Evolutionary conservation across 2,113 vertebrate species (phyloP).

Genomic region (Ochotona curzoniae): DNA sequence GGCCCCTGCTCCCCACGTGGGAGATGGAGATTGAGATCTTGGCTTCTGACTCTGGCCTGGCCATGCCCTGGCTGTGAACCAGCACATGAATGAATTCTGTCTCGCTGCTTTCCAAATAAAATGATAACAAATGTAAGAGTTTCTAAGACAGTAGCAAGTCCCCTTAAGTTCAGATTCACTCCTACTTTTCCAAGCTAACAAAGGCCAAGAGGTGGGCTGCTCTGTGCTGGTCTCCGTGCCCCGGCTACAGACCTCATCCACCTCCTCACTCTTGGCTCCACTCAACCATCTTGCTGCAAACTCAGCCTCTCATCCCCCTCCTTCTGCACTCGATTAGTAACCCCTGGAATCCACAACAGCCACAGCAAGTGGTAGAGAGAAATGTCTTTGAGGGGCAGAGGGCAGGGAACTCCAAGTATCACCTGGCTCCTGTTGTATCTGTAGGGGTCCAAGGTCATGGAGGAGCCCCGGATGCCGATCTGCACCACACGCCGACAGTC

Average conservation of each 20-base stretch:
- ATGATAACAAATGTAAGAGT: no score
- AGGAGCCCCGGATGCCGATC: slow-evolving; percentile 93
- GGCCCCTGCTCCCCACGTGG: no score
- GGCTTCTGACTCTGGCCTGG: no score
- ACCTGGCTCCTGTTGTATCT: slow-evolving; percentile 92
- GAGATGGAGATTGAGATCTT: no score
- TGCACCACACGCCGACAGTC: slow-evolving; percentile 93
- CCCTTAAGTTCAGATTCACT: background rate
- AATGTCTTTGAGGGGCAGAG: fast-evolving
- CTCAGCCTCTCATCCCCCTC: background rate
- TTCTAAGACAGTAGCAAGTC: background rate
- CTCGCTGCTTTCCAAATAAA: no score
- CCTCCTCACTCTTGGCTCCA: background rate
- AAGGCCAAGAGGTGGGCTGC: background rate
- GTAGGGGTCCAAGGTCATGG: slow-evolving; percentile 87
- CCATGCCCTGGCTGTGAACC: no score
- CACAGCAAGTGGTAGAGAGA: fast-evolving
- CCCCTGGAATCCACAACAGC: background rate
- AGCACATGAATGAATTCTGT: no score
- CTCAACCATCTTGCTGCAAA: background rate
- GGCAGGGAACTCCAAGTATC: fast-evolving
- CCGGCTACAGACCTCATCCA: background rate
- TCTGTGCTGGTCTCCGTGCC: background rate
- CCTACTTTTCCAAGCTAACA: background rate
- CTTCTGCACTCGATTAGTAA: background rate